These are phyloP conservation scores for Merodon equestris DNA, from an alignment of 2,888 invertebrate genomes.

Conservation along the genomic window DNA sequence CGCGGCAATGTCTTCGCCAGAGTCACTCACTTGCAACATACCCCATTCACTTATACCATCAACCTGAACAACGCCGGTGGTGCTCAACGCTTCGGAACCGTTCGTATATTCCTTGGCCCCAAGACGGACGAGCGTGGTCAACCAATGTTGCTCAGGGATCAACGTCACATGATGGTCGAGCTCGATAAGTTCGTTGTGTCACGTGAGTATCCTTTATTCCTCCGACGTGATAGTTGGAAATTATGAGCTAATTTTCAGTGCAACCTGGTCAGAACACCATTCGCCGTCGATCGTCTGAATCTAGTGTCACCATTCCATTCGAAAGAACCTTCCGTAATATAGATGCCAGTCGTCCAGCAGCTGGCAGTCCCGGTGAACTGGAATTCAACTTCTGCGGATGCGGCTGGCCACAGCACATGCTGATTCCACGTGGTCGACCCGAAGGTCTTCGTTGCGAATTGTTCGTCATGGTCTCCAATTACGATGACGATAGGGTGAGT, in stretches of 20 bases:
- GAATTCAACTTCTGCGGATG: conserved; percentile 90
- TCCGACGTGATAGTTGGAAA: neutral
- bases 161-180: conserved; percentile 82
- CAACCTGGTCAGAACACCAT: conserved; percentile 83
- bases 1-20: conserved; percentile 83
- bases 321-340: conserved; percentile 86
- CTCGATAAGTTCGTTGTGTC: conserved; percentile 82
- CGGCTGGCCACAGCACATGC: conserved; percentile 89
- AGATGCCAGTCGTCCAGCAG: conserved; percentile 81
- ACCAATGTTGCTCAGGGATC: conserved; percentile 80
- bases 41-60: conserved; percentile 83
- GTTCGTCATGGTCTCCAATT: conserved; percentile 87
- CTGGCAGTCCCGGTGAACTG: conserved; percentile 78
- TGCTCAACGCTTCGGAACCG: conserved; percentile 80
- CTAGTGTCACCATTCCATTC: conserved; percentile 88
- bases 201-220: conserved; percentile 79
- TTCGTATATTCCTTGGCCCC: conserved; percentile 83
- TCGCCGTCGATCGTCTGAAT: conserved; percentile 82
- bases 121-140: conserved; percentile 82
- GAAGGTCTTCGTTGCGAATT: conserved; percentile 83
- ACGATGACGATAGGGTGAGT: conserved; percentile 80
- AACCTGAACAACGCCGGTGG: conserved; percentile 81
- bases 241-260: conserved; percentile 79
- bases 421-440: conserved; percentile 84
- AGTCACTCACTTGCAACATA: conserved; percentile 87